Evolutionary conservation across 2,113 vertebrate species (phyloP), one percentile per base, ranked within the genome.

Genomic region (Stegostoma tigrinum): DNA sequence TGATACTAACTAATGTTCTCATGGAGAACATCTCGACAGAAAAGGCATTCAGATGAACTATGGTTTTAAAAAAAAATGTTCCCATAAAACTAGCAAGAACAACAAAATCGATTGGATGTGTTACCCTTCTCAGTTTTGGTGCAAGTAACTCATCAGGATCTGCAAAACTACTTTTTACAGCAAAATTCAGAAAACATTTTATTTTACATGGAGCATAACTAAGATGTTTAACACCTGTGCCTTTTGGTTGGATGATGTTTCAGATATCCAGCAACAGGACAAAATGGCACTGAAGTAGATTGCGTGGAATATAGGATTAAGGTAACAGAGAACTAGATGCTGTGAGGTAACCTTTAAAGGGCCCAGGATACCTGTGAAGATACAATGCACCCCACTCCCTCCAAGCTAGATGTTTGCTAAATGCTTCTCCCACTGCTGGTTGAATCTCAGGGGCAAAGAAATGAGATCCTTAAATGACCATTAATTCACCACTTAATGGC

Each of bases 1-100:
- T 70, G 94, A 93, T 93, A 66, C 89, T 91, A 64, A 90, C 55
- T 66, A 93, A 93, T 93, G 89, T 38, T 93, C 89, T 66, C 61
- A 19, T 38, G 89, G 61, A 90, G 89, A 91, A 91, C 55, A 66
- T 93, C 89, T 66, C 89, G 34, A 64, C 55, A 66, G 61, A 93
- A 61, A 90, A 30, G 30, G 27, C 87, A 90, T 14, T 90, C 52
- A 34, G 52, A 90, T 4, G 89, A 93, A 93, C 89, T 93, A 61
- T 34, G 3, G 89, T 38, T 93, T 93, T 93, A 66, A 91, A 66
- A 91, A 91, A 66, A 38, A 64, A 64, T 91, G 89, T 64, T 66
- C 89, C 52, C 48, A 52, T 91, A 38, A 64, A 64, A 91, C 15
- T 93, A 17, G 17, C 61, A 66, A 66, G 89, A 66, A 66, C 64